Evolutionary conservation across 2,113 vertebrate genomes (phyloP).

Genomic region (Apteryx mantelli): DNA sequence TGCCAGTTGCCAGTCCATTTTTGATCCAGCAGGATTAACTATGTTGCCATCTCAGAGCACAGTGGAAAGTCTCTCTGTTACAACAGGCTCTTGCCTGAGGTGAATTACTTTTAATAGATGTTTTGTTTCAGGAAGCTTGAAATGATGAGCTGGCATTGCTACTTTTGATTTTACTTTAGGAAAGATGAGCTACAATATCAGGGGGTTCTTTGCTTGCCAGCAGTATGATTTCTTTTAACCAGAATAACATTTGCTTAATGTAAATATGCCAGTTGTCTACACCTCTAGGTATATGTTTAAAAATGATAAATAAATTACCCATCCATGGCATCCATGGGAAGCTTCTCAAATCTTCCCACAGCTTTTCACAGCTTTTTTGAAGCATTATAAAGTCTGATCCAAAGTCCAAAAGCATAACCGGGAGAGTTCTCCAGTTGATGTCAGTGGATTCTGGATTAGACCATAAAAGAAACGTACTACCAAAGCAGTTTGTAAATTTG

Average conservation of each 20-base stretch:
- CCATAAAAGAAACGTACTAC: not conserved
- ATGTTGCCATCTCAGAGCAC: not conserved
- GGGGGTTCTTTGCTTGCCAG: constrained; percentile 19
- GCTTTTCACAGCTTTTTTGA: not conserved
- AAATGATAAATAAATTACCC: constrained; percentile 3
- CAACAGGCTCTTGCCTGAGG: constrained; percentile 7
- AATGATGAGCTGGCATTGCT: not conserved
- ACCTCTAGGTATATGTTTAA: not conserved
- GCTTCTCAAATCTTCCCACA: not conserved
- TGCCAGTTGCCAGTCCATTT: not conserved
- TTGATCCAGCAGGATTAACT: not conserved
- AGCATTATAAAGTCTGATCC: not conserved
- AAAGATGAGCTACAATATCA: constrained; percentile 3
- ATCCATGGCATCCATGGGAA: not conserved
- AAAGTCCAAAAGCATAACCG: not conserved
- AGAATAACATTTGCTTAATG: not conserved
- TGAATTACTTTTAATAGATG: constrained; percentile 40
- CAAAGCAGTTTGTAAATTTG: not conserved
- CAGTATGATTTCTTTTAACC: not conserved
- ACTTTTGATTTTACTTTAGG: constrained; percentile 30
- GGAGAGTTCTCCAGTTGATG: not conserved
- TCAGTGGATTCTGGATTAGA: not conserved
- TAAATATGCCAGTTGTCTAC: constrained; percentile 24
- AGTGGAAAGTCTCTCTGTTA: not conserved
- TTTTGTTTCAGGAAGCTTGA: constrained; percentile 35